These are phyloP conservation scores for Eristalis pertinax DNA, from an alignment of 2,888 invertebrate genomes.

Conservation along the genomic window DNA sequence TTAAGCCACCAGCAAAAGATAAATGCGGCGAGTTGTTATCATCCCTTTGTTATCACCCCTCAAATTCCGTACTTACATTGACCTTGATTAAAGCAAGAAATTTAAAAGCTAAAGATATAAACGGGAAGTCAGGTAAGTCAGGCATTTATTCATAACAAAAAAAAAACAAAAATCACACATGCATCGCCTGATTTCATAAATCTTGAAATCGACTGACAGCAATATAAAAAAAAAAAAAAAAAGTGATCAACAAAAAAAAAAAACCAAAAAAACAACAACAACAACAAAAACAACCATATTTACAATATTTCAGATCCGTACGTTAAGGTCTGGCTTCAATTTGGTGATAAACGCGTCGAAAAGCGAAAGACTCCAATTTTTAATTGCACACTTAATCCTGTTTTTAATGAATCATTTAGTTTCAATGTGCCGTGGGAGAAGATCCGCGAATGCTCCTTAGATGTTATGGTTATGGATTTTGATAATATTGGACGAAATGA, in stretches of 20 bases:
- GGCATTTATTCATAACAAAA: slow-evolving; percentile 15
- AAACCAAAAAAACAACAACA: slow-evolving; percentile 10
- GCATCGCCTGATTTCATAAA: slow-evolving; percentile 2
- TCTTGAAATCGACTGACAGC: slow-evolving; percentile 14
- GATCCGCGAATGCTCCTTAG: slow-evolving; percentile 95
- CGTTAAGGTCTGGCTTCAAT: slow-evolving; percentile 98
- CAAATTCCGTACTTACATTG: slow-evolving; percentile 95
- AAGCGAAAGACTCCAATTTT: slow-evolving; percentile 97
- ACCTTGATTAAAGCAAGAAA: slow-evolving; percentile 96
- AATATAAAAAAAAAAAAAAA: slow-evolving; percentile 5
- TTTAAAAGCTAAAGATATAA: slow-evolving; percentile 97
- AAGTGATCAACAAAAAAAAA: slow-evolving; percentile 13
- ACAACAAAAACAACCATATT: slow-evolving; percentile 35
- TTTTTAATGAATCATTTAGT: slow-evolving; percentile 97
- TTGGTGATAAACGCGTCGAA: slow-evolving; percentile 96
- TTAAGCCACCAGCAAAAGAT: slow-evolving; percentile 95
- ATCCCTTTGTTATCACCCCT: slow-evolving; percentile 97
- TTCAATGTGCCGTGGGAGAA: slow-evolving; percentile 99
- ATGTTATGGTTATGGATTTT: slow-evolving; percentile 98
- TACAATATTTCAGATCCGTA: slow-evolving; percentile 91
- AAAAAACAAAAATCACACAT: neutral
- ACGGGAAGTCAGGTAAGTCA: slow-evolving; percentile 94
- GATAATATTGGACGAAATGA: slow-evolving; percentile 97
- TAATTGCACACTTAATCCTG: slow-evolving; percentile 96
- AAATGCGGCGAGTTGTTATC: slow-evolving; percentile 95